Conservation (phyloP, 2,888 invertebrate genomes). For the Gandaritis pyraliata region DNA sequence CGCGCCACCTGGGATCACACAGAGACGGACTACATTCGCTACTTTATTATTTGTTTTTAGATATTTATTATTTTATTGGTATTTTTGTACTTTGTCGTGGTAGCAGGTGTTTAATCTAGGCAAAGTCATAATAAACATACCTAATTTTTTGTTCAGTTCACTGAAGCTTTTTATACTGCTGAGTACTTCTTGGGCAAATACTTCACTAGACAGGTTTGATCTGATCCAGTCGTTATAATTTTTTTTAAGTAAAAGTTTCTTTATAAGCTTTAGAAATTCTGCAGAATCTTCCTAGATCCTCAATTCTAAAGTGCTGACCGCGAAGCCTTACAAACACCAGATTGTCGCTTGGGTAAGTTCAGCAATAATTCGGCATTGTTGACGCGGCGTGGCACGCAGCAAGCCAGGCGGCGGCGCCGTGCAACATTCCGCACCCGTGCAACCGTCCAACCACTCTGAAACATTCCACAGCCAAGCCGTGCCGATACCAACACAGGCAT, state of each 20-base stretch:
- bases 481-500: conserved; percentile 70
- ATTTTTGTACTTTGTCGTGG: background rate
- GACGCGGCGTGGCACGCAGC: conserved; percentile 43
- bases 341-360: conserved; percentile 51
- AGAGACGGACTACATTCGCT: conserved; percentile 64
- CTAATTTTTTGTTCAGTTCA: too few species aligned
- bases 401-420: conserved; percentile 47
- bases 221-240: too few species aligned
- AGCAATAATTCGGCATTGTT: conserved; percentile 66
- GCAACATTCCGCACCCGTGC: conserved; percentile 50
- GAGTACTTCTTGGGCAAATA: too few species aligned
- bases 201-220: too few species aligned
- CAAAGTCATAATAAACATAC: too few species aligned
- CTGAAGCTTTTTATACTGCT: too few species aligned
- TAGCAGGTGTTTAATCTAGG: background rate
- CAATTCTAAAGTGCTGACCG: background rate
- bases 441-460: conserved; percentile 17
- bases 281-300: too few species aligned
- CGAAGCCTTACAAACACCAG: conserved; percentile 36
- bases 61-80: conserved; percentile 1
- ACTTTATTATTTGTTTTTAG: conserved; percentile 23
- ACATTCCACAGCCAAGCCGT: conserved; percentile 51
- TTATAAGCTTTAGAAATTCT: too few species aligned
- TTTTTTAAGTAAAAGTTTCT: too few species aligned
- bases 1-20: conserved; percentile 83